A percentile compares a stretch with the other conserved stretches of the same genome.
Evolutionary conservation across 1,140 invertebrate genomes (phyloP).

Genomic region (Geopemphigus sp.): DNA sequence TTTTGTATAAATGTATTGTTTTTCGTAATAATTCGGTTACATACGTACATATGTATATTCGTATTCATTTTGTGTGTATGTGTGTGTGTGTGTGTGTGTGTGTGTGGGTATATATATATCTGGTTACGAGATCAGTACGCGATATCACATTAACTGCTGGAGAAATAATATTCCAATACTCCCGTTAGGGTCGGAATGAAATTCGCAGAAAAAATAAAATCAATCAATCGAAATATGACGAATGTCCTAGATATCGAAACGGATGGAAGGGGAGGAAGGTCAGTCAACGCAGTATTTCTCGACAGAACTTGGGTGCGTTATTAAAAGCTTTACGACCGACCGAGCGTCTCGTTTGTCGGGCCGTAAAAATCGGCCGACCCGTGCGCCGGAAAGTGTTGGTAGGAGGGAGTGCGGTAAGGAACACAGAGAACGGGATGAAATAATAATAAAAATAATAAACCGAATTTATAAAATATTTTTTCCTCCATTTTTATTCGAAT

Average conservation of each 20-base stretch:
- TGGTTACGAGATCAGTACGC: not conserved
- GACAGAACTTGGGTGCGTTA: slow-evolving; percentile 26
- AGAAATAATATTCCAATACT: slow-evolving; percentile 6
- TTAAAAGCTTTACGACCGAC: slow-evolving; percentile 46
- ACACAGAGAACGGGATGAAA: not conserved
- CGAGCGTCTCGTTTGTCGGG: slow-evolving; percentile 44
- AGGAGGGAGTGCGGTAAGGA: not conserved
- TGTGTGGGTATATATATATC: not conserved
- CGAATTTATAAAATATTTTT: slow-evolving; percentile 44
- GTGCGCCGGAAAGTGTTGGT: not conserved
- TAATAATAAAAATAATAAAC: slow-evolving; percentile 49
- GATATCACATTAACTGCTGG: not conserved
- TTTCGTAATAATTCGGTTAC: not conserved
- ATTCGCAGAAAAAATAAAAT: not conserved
- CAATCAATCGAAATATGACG: slow-evolving; percentile 31
- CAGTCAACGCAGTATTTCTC: slow-evolving; percentile 1
- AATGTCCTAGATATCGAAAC: not conserved
- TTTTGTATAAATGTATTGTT: not conserved
- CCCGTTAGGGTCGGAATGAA: not conserved
- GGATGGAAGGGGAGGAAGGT: not conserved
- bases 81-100: too few relatives aligned
- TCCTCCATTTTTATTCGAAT: slow-evolving; percentile 2
- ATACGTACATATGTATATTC: not conserved
- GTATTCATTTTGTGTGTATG: not conserved
- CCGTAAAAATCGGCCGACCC: slow-evolving; percentile 43